A percentile compares a stretch with the other conserved stretches of the same genome.
These are phyloP conservation scores for Panagrolaimus sp. DNA, from an alignment of 1,140 invertebrate species.

Conservation along the genomic window DNA sequence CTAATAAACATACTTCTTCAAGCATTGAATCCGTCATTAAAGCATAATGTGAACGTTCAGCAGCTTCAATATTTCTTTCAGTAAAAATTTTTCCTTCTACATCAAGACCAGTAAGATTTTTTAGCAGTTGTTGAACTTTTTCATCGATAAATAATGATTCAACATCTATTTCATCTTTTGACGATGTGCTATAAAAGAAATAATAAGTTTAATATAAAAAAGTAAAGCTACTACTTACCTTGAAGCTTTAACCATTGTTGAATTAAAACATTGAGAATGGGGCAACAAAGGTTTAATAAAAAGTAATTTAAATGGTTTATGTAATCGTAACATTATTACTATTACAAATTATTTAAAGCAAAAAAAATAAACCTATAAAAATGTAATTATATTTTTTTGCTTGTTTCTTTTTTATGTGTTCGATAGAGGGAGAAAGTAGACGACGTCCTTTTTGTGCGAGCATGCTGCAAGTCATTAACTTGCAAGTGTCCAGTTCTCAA, in stretches of 20 bases:
- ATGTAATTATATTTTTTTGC: no score
- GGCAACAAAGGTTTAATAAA: no score
- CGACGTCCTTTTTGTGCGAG: no score
- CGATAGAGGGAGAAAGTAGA: no score
- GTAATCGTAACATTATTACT: no score
- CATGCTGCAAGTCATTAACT: no score
- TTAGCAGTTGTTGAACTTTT: slow-evolving; percentile 72
- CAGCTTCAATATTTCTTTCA: slow-evolving; percentile 63
- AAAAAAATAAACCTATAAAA: no score
- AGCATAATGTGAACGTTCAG: slow-evolving; percentile 67
- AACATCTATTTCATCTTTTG: slow-evolving; percentile 36
- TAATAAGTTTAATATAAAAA: background rate
- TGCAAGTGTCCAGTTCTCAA: no score
- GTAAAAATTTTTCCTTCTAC: slow-evolving; percentile 68
- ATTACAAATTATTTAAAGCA: no score
- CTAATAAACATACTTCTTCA: slow-evolving; percentile 62
- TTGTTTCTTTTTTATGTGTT: no score
- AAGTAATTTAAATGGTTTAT: no score
- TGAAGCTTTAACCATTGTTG: background rate
- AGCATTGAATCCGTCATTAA: slow-evolving; percentile 79
- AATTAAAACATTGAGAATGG: background rate
- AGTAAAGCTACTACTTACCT: background rate
- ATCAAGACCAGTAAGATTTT: slow-evolving; percentile 72
- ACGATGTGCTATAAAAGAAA: background rate
- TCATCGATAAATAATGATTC: slow-evolving; percentile 68